Base-by-base conservation (phyloP, 2,888 invertebrate genomes). In the Meta bourneti region DNA sequence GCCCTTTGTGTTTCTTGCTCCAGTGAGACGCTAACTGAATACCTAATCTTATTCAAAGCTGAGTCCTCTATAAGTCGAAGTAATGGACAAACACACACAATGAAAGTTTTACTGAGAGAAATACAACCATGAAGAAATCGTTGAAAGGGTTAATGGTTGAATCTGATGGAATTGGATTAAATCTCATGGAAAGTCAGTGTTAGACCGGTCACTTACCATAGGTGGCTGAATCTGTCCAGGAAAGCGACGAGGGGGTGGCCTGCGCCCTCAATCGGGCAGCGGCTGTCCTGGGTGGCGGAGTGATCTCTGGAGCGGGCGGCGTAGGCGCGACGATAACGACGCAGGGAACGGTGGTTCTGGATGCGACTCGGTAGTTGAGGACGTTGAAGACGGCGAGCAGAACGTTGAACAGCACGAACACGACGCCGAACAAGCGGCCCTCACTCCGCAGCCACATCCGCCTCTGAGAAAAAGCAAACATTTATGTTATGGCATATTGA, bases 321-420 rank as follows among this genome's bases (percentile, higher is more conserved):
- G 93, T 93, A n/a, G 90, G 92, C 9, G 89, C 89, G 1, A 89
- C 89, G 49, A 92, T 92, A n/a, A 92, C 92, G 72, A 93, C 84
- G 54, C 93, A 93, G 48, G 93, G 93, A 48, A 86, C 81, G 34
- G 85, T 89, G 20, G 91, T 77, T n/a, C 85, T 51, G 52, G 93
- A 87, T 8, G 89, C 83, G 0, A 93, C 89, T 8, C 92, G 90
- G 82, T 93, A 93, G 61, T 89, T 93, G 19, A 93, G 82, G 52
- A 93, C 91, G 90, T 93, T 93, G 83, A 93, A 93, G 74, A 93
- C 72, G 71, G 93, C 93, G 34, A 93, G 83, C 11, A 93, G 90
- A 11, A 93, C 92, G 86, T 93, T 93, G 93, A 93, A 93, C 7
- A 93, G 79, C 34, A 93, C 93, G 74, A 93, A 93, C 48, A 92